These are phyloP conservation scores for Hyles euphorbiae DNA, from an alignment of 1,140 invertebrate species.

Conservation along the genomic window DNA sequence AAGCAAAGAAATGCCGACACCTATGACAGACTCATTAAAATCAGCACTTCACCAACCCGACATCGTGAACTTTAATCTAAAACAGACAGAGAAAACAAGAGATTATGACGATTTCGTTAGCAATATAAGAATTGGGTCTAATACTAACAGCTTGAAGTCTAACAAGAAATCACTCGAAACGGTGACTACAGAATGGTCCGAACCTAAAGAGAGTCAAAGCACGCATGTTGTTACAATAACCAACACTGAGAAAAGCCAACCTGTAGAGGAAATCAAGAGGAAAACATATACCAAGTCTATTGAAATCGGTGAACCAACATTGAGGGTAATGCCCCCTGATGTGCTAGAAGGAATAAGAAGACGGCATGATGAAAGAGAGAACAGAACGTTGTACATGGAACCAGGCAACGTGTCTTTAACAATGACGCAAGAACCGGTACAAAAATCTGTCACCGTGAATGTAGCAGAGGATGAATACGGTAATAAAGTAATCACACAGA, in stretches of 20 bases:
- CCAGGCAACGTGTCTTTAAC: slow-evolving; percentile 60
- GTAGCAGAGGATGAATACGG: slow-evolving; percentile 71
- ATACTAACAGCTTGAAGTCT: slow-evolving; percentile 61
- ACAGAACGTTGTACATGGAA: slow-evolving; percentile 65
- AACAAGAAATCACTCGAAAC: slow-evolving; percentile 46
- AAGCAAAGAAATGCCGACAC: slow-evolving; percentile 41
- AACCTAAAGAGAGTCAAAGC: slow-evolving; percentile 40
- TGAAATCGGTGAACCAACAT: slow-evolving; percentile 63
- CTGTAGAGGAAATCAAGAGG: slow-evolving; percentile 31
- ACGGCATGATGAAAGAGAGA: slow-evolving; percentile 48
- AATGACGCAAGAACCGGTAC: slow-evolving; percentile 66
- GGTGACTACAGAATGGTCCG: slow-evolving; percentile 46
- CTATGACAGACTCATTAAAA: slow-evolving; percentile 64
- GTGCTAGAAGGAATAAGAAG: slow-evolving; percentile 63
- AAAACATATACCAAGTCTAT: slow-evolving; percentile 70
- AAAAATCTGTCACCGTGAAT: slow-evolving; percentile 72
- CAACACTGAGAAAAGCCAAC: slow-evolving; percentile 47
- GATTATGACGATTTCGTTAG: slow-evolving; percentile 70
- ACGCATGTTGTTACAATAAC: slow-evolving; percentile 68
- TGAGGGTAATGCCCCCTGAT: slow-evolving; percentile 61
- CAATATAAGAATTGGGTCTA: slow-evolving; percentile 68
- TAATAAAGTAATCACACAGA: slow-evolving; percentile 72
- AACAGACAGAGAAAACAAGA: slow-evolving; percentile 46
- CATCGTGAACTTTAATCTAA: slow-evolving; percentile 69
- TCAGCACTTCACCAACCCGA: slow-evolving; percentile 71